Percentiles rank a stretch among this genome's conserved stretches.
Conservation (phyloP, 2,797 vertebrate genomes). For the Sorex maritimensis region DNA sequence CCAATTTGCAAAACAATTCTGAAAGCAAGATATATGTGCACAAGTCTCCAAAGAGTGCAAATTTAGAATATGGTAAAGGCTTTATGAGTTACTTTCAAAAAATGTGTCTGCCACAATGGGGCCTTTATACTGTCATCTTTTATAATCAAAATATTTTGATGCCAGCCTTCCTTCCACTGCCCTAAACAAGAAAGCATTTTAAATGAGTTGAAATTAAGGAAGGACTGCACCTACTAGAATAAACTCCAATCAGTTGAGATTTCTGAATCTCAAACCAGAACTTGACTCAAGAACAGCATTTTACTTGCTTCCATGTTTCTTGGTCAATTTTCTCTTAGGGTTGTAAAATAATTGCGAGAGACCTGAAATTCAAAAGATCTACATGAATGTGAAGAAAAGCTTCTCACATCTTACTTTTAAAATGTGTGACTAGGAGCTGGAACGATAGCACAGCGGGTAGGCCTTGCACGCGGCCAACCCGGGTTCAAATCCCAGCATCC, state of each 20-base stretch:
- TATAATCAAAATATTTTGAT: constrained; percentile 87
- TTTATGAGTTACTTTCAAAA: constrained; percentile 91
- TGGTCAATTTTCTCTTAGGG: background rate
- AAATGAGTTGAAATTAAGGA: constrained; percentile 93
- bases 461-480: no score
- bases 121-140: constrained; percentile 84
- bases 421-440: background rate
- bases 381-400: background rate
- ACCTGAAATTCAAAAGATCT: background rate
- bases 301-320: background rate
- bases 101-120: constrained; percentile 88
- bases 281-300: background rate
- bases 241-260: constrained; percentile 93
- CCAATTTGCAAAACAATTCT: constrained; percentile 94
- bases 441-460: no score
- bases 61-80: constrained; percentile 93
- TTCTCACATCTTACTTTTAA: background rate
- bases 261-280: constrained; percentile 91
- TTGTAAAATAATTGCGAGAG: background rate
- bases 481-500: no score
- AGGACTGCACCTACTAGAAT: constrained; percentile 95
- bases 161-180: constrained; percentile 90
- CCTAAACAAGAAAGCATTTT: constrained; percentile 92
- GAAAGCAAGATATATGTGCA: constrained; percentile 95
- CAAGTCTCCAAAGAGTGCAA: constrained; percentile 94